Conservation (phyloP, 2,797 vertebrate species). For the Thripadectes ignobilis region DNA sequence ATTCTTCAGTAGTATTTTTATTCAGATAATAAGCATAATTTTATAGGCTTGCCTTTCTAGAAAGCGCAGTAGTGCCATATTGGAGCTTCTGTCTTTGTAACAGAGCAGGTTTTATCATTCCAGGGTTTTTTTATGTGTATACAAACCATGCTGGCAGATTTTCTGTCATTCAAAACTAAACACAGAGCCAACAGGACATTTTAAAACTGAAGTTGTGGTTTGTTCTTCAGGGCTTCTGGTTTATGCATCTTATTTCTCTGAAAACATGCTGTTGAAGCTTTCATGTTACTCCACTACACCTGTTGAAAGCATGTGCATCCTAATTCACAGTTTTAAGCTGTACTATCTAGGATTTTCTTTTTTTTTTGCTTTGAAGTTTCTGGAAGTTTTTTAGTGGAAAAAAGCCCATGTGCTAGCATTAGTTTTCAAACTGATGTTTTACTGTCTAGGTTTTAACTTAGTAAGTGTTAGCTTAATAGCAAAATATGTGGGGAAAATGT, state of each 20-base stretch:
- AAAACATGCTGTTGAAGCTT: neutral
- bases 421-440: neutral
- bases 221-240: neutral
- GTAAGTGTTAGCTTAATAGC: neutral
- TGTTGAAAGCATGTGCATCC: neutral
- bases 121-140: neutral
- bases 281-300: neutral
- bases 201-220: neutral
- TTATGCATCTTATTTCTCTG: neutral
- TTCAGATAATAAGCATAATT: neutral
- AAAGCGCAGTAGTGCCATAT: accelerated
- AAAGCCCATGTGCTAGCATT: neutral
- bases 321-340: neutral
- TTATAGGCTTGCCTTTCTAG: neutral
- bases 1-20: neutral
- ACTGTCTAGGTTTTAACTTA: neutral
- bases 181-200: neutral
- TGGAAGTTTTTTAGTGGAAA: neutral
- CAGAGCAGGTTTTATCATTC: neutral
- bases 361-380: neutral
- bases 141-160: neutral
- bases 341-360: neutral
- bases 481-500: neutral
- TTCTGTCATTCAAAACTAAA: neutral
- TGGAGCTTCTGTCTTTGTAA: neutral